Evolutionary conservation across 2,888 invertebrate genomes (phyloP).

Genomic region (Mythimna albipuncta): DNA sequence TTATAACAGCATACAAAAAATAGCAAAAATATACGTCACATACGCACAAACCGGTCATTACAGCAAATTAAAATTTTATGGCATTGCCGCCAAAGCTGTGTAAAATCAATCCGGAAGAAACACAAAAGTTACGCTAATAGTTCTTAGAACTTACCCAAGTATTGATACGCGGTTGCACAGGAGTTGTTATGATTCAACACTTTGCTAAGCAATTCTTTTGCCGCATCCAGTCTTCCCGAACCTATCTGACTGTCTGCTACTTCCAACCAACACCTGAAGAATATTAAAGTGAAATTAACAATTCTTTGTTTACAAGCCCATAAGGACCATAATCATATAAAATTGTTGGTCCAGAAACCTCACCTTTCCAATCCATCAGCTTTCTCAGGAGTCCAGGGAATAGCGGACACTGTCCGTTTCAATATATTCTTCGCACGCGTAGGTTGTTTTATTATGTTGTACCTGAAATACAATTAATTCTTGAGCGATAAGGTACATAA

Average conservation of each 20-base stretch:
- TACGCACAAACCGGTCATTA: no score
- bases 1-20: no score
- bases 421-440: conserved; percentile 98
- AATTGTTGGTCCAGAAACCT: not conserved
- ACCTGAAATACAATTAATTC: conserved; percentile 83
- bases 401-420: conserved; percentile 95
- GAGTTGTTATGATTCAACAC: conserved; percentile 96
- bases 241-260: conserved; percentile 96
- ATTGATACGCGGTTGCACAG: conserved; percentile 97
- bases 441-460: conserved; percentile 96
- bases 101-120: no score
- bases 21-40: no score
- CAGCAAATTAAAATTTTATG: not conserved
- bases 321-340: not conserved
- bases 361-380: conserved; percentile 97
- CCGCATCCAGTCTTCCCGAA: conserved; percentile 95
- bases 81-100: not conserved
- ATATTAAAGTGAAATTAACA: not conserved
- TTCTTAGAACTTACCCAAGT: conserved; percentile 83
- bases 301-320: not conserved
- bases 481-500: no score
- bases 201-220: conserved; percentile 94
- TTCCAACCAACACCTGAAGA: conserved; percentile 95
- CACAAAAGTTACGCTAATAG: no score
- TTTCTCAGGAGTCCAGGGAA: conserved; percentile 98